A percentile compares a stretch with the other conserved stretches of the same genome.
These are phyloP conservation scores for Argyrosomus regius DNA, from an alignment of 2,797 vertebrate genomes.

Conservation along the genomic window DNA sequence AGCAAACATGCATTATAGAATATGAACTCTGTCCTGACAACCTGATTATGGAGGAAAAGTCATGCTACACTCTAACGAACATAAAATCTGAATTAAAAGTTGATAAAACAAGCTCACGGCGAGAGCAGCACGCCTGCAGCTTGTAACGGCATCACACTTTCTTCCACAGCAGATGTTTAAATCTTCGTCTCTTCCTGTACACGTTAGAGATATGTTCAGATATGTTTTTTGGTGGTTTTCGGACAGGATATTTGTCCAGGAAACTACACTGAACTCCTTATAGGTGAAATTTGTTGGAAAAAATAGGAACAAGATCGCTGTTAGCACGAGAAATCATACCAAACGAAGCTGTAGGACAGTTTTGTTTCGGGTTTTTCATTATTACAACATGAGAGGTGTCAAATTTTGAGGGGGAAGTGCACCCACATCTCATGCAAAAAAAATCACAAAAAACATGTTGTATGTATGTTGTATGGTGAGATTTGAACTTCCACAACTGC, in stretches of 20 bases:
- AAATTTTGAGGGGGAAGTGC: neutral
- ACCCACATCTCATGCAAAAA: neutral
- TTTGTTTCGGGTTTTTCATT: too few species aligned
- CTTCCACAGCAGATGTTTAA: neutral
- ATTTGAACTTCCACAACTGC: slow-evolving; percentile 2
- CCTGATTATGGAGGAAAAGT: neutral
- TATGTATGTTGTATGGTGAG: neutral
- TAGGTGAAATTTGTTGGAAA: neutral
- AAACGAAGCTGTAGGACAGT: too few species aligned
- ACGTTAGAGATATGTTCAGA: too few species aligned
- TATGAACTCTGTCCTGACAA: neutral
- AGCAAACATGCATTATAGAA: neutral
- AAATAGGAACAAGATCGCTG: neutral
- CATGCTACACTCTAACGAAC: neutral
- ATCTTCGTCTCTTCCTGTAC: neutral
- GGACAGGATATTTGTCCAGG: neutral
- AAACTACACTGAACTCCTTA: neutral
- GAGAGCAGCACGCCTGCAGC: neutral
- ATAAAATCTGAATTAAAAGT: neutral
- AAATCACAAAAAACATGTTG: too few species aligned
- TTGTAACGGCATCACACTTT: too few species aligned
- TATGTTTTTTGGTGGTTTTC: neutral
- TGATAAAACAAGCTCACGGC: neutral
- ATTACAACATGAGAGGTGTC: too few species aligned
- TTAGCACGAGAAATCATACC: too few species aligned